Conservation (phyloP, 2,113 vertebrate species). For the Chrysochloris asiatica region DNA sequence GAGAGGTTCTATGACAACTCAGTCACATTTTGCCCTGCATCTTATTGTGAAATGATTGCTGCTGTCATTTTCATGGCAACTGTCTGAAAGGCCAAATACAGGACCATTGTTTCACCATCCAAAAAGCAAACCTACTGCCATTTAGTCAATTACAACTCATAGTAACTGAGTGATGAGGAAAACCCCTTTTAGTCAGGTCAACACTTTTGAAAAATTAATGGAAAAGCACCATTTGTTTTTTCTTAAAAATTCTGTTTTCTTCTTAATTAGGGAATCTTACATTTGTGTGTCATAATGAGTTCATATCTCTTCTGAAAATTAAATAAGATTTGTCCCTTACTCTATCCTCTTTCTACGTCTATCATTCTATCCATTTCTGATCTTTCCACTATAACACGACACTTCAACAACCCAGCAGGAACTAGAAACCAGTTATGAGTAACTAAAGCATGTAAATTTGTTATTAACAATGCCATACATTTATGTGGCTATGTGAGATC, state of each 20-base stretch:
- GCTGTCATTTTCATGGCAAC: slow-evolving; percentile 57
- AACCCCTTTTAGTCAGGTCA: slow-evolving; percentile 76
- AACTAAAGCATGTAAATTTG: not conserved
- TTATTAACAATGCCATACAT: not conserved
- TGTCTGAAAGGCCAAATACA: slow-evolving; percentile 44
- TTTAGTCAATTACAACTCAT: no score
- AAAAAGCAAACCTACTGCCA: no score
- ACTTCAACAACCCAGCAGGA: not conserved
- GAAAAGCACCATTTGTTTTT: slow-evolving; percentile 56
- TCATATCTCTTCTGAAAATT: not conserved
- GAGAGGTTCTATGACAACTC: slow-evolving; percentile 11
- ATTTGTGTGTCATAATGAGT: not conserved
- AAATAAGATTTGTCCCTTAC: not conserved
- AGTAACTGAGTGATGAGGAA: slow-evolving; percentile 65
- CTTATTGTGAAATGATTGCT: slow-evolving; percentile 3
- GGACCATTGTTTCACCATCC: slow-evolving; percentile 5
- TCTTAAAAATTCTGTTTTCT: not conserved
- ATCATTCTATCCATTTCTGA: not conserved
- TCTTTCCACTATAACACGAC: not conserved
- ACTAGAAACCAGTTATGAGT: not conserved
- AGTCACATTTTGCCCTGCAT: not conserved
- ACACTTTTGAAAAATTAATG: slow-evolving; percentile 71
- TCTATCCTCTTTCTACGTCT: not conserved
- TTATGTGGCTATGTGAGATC: not conserved
- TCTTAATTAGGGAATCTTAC: slow-evolving; percentile 55